Evolutionary conservation across 2,888 invertebrate species (phyloP).

Genomic region (Biston betularia): DNA sequence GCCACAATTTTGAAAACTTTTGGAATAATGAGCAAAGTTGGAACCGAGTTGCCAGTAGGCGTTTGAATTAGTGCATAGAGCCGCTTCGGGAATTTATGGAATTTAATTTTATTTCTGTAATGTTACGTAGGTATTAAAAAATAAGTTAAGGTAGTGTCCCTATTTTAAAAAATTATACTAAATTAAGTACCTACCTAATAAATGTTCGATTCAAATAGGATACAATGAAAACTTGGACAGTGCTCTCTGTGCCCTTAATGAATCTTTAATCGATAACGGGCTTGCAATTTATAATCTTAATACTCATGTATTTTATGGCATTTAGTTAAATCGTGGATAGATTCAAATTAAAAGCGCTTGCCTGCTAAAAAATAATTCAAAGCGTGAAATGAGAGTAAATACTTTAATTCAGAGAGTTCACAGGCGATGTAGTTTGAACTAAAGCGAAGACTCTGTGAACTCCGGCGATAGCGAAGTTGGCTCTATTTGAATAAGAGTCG

Average conservation of each 20-base stretch:
- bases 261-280: no score
- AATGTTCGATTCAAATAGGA: no score
- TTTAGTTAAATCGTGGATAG: neutral
- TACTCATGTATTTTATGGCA: no score
- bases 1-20: slow-evolving; percentile 33
- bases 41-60: slow-evolving; percentile 24
- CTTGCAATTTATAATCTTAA: no score
- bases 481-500: slow-evolving; percentile 44
- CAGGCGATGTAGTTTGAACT: slow-evolving; percentile 11
- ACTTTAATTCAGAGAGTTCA: slow-evolving; percentile 13
- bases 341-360: neutral
- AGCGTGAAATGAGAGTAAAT: slow-evolving; percentile 13
- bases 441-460: slow-evolving; percentile 22
- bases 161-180: no score
- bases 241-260: no score
- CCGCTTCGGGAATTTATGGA: slow-evolving; percentile 8
- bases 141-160: no score
- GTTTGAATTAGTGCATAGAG: slow-evolving; percentile 27
- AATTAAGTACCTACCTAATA: no score
- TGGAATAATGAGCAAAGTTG: slow-evolving; percentile 38
- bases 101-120: slow-evolving; percentile 3
- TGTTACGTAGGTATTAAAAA: neutral
- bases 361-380: slow-evolving; percentile 3
- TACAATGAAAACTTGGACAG: no score
- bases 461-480: slow-evolving; percentile 40